Evolutionary conservation across 2,113 vertebrate species (phyloP).

Genomic region (Amazona guildingii): DNA sequence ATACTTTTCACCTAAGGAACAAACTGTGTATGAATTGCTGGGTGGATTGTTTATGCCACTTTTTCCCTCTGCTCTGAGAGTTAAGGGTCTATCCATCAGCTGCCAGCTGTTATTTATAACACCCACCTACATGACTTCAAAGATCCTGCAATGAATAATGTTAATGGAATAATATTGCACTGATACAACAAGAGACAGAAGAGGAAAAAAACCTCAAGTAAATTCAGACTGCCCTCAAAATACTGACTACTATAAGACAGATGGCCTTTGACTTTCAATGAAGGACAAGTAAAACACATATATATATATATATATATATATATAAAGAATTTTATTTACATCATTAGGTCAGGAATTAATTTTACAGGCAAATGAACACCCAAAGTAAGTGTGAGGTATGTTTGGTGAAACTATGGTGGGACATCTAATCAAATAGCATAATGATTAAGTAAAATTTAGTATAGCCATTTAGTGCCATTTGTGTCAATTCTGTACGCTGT

Average conservation of each 20-base stretch:
- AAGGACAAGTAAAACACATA: neutral
- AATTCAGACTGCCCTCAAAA: neutral
- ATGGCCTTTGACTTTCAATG: neutral
- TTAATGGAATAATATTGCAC: neutral
- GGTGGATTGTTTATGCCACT: neutral
- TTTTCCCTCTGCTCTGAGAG: neutral
- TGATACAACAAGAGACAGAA: neutral
- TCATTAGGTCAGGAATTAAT: neutral
- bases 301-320: too few species aligned
- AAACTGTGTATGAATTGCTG: neutral
- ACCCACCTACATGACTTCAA: slow-evolving; percentile 15
- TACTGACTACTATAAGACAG: neutral
- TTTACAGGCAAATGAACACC: neutral
- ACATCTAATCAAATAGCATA: neutral
- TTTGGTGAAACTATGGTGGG: neutral
- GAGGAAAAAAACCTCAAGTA: neutral
- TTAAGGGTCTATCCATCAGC: neutral
- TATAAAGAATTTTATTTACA: neutral
- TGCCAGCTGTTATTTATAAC: slow-evolving; percentile 21
- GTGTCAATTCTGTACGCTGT: neutral
- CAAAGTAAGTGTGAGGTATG: neutral
- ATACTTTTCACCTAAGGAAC: neutral
- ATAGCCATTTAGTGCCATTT: neutral
- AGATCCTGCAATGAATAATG: slow-evolving; percentile 10
- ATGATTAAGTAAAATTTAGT: neutral